phyloP scores from a whole-genome alignment of 2,888 invertebrate genomes.

The Ischnus inquisitorius region DNA sequence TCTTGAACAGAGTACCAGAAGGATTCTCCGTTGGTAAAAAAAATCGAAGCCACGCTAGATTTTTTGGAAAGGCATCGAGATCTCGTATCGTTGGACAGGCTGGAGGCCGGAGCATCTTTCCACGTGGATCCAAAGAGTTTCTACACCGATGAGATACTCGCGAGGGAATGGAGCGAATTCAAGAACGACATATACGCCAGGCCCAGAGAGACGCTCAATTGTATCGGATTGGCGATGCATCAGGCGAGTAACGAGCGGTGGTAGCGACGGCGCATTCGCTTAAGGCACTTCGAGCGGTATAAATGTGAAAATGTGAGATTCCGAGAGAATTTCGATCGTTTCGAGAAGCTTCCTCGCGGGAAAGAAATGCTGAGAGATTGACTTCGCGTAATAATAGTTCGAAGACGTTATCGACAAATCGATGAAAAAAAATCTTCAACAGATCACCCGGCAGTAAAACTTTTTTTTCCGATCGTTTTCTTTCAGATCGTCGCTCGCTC shows the following conservation, averaged over 20 bases:
- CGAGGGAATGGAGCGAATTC: slow-evolving; percentile 88
- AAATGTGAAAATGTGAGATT: slow-evolving; percentile 11
- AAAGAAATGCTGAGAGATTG: too few relatives aligned
- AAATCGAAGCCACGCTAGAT: slow-evolving; percentile 86
- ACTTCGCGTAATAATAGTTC: too few relatives aligned
- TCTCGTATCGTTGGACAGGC: slow-evolving; percentile 87
- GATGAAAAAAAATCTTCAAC: too few relatives aligned
- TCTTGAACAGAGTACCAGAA: slow-evolving; percentile 85
- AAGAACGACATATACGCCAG: slow-evolving; percentile 89
- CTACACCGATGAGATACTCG: slow-evolving; percentile 87
- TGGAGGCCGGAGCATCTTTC: slow-evolving; percentile 87
- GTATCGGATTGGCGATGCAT: slow-evolving; percentile 93
- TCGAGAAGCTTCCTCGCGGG: neutral
- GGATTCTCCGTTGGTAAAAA: slow-evolving; percentile 85
- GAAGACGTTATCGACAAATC: too few relatives aligned
- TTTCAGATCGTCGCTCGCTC: slow-evolving; percentile 76
- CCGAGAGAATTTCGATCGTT: neutral
- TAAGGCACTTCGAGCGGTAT: slow-evolving; percentile 14
- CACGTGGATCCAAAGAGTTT: slow-evolving; percentile 88
- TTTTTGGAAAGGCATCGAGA: slow-evolving; percentile 86
- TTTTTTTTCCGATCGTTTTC: slow-evolving; percentile 5
- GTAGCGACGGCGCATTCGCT: neutral
- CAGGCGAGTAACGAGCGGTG: slow-evolving; percentile 86
- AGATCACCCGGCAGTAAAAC: too few relatives aligned
- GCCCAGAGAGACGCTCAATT: slow-evolving; percentile 90